Base-by-base conservation (phyloP, 1,140 invertebrate genomes). In the Drosophila navojoa region DNA sequence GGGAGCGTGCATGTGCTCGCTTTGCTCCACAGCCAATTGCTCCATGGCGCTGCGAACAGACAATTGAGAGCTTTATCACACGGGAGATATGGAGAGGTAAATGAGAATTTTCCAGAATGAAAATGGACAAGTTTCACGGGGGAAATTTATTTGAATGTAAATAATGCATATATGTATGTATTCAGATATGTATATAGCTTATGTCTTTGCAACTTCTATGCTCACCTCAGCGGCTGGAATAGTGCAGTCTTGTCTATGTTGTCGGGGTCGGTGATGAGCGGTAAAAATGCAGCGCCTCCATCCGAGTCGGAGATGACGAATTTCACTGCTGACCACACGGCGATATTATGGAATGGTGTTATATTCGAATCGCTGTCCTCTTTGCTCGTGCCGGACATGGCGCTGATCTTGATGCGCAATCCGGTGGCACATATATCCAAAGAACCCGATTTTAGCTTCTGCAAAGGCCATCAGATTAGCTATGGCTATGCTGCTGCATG, bases 241-340 rank as follows among this genome's bases (percentile, higher is more conserved):
- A 96, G 91, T 42, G 94, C 93, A 71, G 94, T 93, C 90, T 96
- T 96, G 77, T 96, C 95, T 49, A 95, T 94, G 76, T 96, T 96
- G 73, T 96, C 95, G 0, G 96, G 96, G 92, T 98, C 97, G 7
- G 96, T 96, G 32, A 98, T 97, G 42, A 98, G 91, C 7, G 97
- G 97, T 60, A 98, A 92, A 92, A 98, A 98, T 16, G 97, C 96
- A 25, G 91, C 91, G 45, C 93, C 91, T 71, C 92, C 92, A 71
- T 94, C 93, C 27, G 92, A 91, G 3, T 93, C 87, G 71, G 94
- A 94, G 5, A 95, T 93, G 5, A 96, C 94, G 81, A 96, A 96
- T 90, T 96, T 96, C 2, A 97, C 95, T 0, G 96, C 96, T 16
- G 97, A 97, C 97, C 97, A 98, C 1, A 98, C 97, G 0, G 97